Evolutionary conservation across 2,888 invertebrate genomes (phyloP).

Genomic region (Eilema depressum): DNA sequence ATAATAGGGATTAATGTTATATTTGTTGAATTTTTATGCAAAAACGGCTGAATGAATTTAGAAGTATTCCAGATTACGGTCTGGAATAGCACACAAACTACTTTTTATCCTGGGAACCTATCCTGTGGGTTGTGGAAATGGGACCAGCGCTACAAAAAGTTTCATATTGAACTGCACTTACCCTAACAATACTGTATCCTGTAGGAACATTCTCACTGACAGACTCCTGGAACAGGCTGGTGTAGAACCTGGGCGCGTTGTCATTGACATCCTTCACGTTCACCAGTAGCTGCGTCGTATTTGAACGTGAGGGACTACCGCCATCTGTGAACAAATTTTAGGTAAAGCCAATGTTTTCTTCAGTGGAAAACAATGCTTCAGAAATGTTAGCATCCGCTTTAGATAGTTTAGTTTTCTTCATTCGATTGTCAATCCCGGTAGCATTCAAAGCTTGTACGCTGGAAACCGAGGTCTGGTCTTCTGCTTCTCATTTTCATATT

Average conservation of each 20-base stretch:
- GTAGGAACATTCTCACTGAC: conserved; percentile 96
- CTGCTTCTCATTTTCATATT: too few species aligned
- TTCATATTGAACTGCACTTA: conserved; percentile 56
- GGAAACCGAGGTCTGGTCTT: too few species aligned
- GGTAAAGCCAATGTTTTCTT: not conserved
- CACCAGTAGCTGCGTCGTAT: conserved; percentile 97
- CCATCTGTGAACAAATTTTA: conserved; percentile 88
- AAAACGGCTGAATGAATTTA: too few species aligned
- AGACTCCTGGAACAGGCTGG: conserved; percentile 96
- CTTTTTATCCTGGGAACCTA: too few species aligned
- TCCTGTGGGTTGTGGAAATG: too few species aligned
- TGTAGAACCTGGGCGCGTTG: conserved; percentile 96
- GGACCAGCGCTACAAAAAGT: too few species aligned
- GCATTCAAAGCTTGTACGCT: too few species aligned
- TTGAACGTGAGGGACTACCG: conserved; percentile 97
- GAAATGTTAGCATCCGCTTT: not conserved
- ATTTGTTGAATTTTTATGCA: too few species aligned
- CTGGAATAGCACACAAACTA: too few species aligned
- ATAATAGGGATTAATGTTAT: too few species aligned
- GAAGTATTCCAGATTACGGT: too few species aligned
- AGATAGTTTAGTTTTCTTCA: not conserved
- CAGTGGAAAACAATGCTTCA: not conserved
- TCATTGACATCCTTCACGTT: conserved; percentile 98
- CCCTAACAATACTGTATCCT: conserved; percentile 95
- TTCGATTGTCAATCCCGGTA: too few species aligned